Conservation (phyloP, 2,888 invertebrate species). For the Auanema freiburgensis region DNA sequence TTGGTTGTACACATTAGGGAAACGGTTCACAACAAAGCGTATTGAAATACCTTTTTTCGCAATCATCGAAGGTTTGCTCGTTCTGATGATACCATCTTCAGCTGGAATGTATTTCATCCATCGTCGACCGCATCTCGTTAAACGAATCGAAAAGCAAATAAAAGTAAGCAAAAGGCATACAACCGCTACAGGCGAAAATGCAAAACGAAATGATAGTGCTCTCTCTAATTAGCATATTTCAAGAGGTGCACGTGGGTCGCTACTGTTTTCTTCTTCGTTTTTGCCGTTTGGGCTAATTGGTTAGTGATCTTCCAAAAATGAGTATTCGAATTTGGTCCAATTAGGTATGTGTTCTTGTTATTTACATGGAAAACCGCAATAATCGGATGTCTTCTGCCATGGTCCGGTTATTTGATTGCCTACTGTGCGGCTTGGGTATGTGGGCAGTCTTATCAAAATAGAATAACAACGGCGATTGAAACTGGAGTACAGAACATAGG, state of each 20-base stretch:
- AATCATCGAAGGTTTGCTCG: constrained; percentile 73
- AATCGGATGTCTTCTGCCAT: constrained; percentile 26
- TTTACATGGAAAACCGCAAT: constrained; percentile 26
- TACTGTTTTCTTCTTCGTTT: constrained; percentile 21
- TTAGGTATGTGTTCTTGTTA: constrained; percentile 14
- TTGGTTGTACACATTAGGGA: constrained; percentile 86
- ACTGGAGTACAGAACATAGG: no score
- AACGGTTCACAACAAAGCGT: constrained; percentile 73
- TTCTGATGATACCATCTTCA: constrained; percentile 77
- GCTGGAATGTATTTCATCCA: constrained; percentile 66
- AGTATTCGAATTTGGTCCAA: no score
- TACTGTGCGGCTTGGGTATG: no score
- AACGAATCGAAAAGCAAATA: constrained; percentile 77
- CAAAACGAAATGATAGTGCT: background rate
- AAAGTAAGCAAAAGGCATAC: constrained; percentile 72
- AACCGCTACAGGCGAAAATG: background rate
- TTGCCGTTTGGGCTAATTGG: constrained; percentile 26
- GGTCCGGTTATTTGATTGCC: constrained; percentile 21
- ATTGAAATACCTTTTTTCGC: constrained; percentile 68
- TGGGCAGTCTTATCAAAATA: no score
- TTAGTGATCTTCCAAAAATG: background rate
- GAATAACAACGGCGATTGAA: no score
- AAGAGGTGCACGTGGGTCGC: constrained; percentile 62
- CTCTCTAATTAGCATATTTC: background rate
- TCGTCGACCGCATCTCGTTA: constrained; percentile 73